phyloP scores from a whole-genome alignment of 2,113 vertebrate genomes.

The Rhinopomastus cyanomelas region DNA sequence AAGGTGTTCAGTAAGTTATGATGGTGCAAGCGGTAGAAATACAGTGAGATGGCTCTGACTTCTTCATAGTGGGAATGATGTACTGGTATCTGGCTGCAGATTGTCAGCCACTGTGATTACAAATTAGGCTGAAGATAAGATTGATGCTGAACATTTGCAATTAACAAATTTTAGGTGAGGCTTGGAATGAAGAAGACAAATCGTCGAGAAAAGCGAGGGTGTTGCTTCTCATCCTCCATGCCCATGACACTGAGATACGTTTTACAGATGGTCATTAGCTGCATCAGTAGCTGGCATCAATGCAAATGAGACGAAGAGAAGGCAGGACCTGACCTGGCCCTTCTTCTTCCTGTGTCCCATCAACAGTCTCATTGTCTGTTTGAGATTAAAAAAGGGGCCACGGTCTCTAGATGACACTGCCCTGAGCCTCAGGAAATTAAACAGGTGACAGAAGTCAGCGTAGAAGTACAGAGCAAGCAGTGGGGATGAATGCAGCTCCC shows the following conservation, averaged over 20 bases:
- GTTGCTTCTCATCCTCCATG: neutral
- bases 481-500: neutral
- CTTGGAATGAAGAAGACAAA: neutral
- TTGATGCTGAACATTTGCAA: neutral
- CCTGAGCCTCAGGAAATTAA: conserved; percentile 26
- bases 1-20: neutral
- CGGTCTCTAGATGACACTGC: neutral
- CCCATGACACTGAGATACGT: neutral
- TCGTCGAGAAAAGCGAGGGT: neutral
- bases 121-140: neutral
- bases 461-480: conserved; percentile 36
- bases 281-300: neutral
- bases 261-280: neutral
- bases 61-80: neutral
- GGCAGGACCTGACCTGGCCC: neutral
- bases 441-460: conserved; percentile 2
- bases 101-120: neutral
- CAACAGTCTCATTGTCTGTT: neutral
- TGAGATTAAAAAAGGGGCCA: neutral
- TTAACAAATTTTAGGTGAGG: neutral
- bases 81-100: neutral
- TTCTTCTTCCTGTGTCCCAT: neutral
- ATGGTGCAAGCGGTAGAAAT: neutral
- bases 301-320: neutral
- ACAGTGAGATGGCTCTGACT: neutral